Evolutionary conservation across 1,140 invertebrate species (phyloP).

Genomic region (Drosophila repleta): DNA sequence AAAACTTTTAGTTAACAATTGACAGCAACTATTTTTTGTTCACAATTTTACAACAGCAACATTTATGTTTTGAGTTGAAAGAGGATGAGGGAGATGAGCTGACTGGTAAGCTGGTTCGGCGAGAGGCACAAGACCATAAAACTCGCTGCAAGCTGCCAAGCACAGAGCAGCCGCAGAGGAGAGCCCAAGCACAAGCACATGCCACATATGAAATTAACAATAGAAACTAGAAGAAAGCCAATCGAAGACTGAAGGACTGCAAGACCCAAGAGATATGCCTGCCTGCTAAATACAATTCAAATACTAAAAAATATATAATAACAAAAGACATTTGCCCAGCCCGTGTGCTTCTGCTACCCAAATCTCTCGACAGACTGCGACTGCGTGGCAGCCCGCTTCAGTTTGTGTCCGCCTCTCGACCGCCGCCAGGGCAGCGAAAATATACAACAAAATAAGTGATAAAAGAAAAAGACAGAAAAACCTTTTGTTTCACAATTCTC

Average conservation of each 20-base stretch:
- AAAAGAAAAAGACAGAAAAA: slow-evolving; percentile 57
- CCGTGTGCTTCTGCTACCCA: slow-evolving; percentile 19
- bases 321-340: slow-evolving; percentile 39
- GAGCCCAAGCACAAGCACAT: slow-evolving; percentile 17
- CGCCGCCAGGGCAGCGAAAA: slow-evolving; percentile 14
- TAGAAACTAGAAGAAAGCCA: slow-evolving; percentile 39
- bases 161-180: slow-evolving; percentile 2
- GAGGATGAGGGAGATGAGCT: slow-evolving; percentile 46
- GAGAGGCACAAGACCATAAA: no score
- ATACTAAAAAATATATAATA: slow-evolving; percentile 20
- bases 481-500: slow-evolving; percentile 72
- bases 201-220: slow-evolving; percentile 59
- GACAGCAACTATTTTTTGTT: slow-evolving; percentile 49
- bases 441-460: slow-evolving; percentile 75
- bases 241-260: slow-evolving; percentile 43
- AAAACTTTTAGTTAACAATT: slow-evolving; percentile 72
- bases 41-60: slow-evolving; percentile 74
- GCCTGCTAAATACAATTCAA: slow-evolving; percentile 33
- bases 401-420: neutral
- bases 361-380: neutral
- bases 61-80: slow-evolving; percentile 67
- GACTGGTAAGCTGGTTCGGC: slow-evolving; percentile 19
- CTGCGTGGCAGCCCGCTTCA: neutral
- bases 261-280: slow-evolving; percentile 54
- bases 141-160: slow-evolving; percentile 6